Evolutionary conservation across 1,140 invertebrate species (phyloP), one percentile per base, ranked within the genome.

Genomic region (Drosophila aff.): DNA sequence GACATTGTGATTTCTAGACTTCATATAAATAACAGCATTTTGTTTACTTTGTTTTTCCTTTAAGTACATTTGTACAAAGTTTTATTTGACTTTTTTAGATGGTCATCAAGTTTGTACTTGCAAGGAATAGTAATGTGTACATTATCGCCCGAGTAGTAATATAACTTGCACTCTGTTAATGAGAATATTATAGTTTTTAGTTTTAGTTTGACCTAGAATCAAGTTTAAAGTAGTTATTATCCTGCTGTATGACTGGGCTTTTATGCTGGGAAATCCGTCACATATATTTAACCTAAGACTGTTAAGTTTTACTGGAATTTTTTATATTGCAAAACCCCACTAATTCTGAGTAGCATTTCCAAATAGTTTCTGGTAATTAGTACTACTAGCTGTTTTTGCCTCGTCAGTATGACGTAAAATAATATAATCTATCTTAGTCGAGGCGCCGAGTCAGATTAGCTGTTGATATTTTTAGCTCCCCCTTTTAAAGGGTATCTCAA

Each of bases 261-360:
- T 53, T 23, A 55, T 55, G 21, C 18, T 23, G 52, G 52, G 52
- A 40, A 55, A 55, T 23, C 33, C 33, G 52, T 55, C 15, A 55
- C 52, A 55, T 55, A 11, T 55, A 55, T 13, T 55, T 23, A 55
- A 38, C 21, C 4, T 1, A 9, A 16, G 21, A 10, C n/a, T 21
- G 4, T 52, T n/a, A 13, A 18, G n/a, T 18, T 33, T 52, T 1
- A 52, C 5, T 33, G 28, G 0, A 53, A 21, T 6, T 15, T 9
- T 9, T 11, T 36, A 15, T 15, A 53, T 21, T 15, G 4, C 18
- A 23, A 23, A 23, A 23, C 23, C 23, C 23, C 23, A 23, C 23
- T 23, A 11, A 7, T 31, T 0, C 49, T 52, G 1, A 52, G 26
- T 52, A 31, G 10, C 10, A 31, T 31, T 52, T n/a, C n/a, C 49